Evolutionary conservation across 2,113 vertebrate species (phyloP), one percentile per base, ranked within the genome.

Genomic region (Tor tambroides): DNA sequence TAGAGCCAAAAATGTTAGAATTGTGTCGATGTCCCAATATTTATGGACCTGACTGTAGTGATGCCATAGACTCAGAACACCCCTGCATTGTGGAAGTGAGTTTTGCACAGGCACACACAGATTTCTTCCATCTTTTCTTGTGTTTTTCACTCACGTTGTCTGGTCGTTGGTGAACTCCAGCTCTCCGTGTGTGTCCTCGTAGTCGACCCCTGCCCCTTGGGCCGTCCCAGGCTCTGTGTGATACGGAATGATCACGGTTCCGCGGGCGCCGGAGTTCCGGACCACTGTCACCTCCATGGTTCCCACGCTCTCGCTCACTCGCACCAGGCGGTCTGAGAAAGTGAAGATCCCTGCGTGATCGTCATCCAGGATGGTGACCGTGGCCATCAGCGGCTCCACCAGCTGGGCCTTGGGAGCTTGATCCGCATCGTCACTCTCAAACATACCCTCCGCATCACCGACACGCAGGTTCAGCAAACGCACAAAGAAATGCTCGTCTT

Each of bases 401-500:
- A 99, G 49, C 9, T 94, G 93, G 0, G 94, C 97, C 85, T 97
- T 97, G 87, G 98, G 97, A 5, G 83, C 85, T 3, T 95, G 95
- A 0, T 95, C 94, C 0, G n/a, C 95, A 0, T 94, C 94, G 0
- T 98, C 98, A 0, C 96, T 94, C 89, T 99, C 98, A 30, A 98
- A 98, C 97, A 98, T 98, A 4, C 98, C 98, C 86, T 98, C 96
- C 0, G 97, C 96, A 9, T 98, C 97, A 0, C 97, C 98, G 1
- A 98, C 94, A 0, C 97, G 96, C 76, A 99, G 93, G 92, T 99
- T 99, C 83, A 98, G 94, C 82, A 99, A 95, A 0, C 97, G 96
- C 83, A 99, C 97, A 2, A 99, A 99, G 96, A 99, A 99, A 89
- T 99, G 98, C 88, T 99, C 98, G 1, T 99, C 98, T 91, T 99